phyloP scores from a whole-genome alignment of 2,797 vertebrate genomes.

The Peromyscus melanophrys region DNA sequence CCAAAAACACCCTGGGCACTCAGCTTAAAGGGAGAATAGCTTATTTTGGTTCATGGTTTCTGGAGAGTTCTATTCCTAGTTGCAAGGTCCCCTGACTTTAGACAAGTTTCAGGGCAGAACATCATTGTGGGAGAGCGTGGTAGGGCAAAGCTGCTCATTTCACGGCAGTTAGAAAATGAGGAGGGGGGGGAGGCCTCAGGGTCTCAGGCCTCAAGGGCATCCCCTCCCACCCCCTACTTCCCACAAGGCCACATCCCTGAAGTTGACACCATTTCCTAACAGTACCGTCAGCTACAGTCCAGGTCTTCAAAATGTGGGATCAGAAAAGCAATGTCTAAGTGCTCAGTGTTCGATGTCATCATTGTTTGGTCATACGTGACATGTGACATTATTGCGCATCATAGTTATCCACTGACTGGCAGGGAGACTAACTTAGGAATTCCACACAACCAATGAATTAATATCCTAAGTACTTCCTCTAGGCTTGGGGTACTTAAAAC shows the following conservation, averaged over 20 bases:
- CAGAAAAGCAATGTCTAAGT: neutral
- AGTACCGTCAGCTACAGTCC: neutral
- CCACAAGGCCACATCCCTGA: neutral
- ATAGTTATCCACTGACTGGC: constrained; percentile 61
- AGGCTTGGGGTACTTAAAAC: constrained; percentile 7
- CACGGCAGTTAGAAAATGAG: neutral
- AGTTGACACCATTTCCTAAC: neutral
- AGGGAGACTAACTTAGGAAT: constrained; percentile 68
- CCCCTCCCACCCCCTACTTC: neutral
- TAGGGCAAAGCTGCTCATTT: neutral
- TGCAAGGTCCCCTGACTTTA: neutral
- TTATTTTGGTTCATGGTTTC: neutral
- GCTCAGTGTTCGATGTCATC: neutral
- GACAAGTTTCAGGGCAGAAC: neutral
- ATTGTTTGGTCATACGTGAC: neutral
- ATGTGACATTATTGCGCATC: neutral
- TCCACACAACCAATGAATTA: constrained; percentile 59
- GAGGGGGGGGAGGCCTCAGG: neutral
- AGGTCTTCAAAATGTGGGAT: neutral
- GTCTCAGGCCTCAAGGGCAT: neutral
- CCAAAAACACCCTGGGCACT: neutral
- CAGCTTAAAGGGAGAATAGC: neutral
- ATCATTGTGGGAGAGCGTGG: neutral
- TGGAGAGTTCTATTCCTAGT: no score
- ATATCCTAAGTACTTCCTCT: constrained; percentile 65